Evolutionary conservation across 1,140 invertebrate species (phyloP), one percentile per base, ranked within the genome.

Genomic region (Drosophila repletoides): DNA sequence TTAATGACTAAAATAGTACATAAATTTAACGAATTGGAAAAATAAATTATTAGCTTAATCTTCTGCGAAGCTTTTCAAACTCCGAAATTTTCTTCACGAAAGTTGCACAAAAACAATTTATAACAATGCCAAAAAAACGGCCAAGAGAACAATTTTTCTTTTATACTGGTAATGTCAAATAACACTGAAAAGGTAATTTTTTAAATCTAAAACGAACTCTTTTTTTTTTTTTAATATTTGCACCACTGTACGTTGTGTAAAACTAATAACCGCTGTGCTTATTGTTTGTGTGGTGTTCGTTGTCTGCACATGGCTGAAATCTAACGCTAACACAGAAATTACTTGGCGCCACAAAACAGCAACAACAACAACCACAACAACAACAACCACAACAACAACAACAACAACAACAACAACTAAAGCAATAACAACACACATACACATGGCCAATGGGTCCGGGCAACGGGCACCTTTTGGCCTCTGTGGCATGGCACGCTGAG

Each of bases 291-390:
- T 61, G 70, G 59, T 46, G 60, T 68, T 51, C 38, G 76, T 64
- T 79, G 77, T 71, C 59, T 84, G 59, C 73, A 84, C 79, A 84
- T 83, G 74, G 60, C 29, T 77, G 79, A 83, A 77, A 84, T 84
- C 79, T 84, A 84, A 77, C 79, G 69, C 75, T 72, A 59, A 67
- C 34, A 64, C 75, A 68, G 71, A 77, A 65, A 79, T 63, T 74
- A 60, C 73, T 83, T 83, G 77, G 77, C 77, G 77, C 77, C 77
- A 83, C 65, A 73, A 65, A 68, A 29, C 53, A 64, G 29, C 49
- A 72, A 51, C 31, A 53, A 7, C 58, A 29, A 41, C 19, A 52
- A 6, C 19, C 19, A 28, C 28, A 15, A 24, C 29, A 58, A 48
- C 40, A 17, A 15, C 41, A 45, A 14, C 3, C 4, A 38, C 33